Evolutionary conservation across 2,797 vertebrate genomes (phyloP), one percentile per base, ranked within the genome.

Genomic region (Amblyopsis hoosieri): DNA sequence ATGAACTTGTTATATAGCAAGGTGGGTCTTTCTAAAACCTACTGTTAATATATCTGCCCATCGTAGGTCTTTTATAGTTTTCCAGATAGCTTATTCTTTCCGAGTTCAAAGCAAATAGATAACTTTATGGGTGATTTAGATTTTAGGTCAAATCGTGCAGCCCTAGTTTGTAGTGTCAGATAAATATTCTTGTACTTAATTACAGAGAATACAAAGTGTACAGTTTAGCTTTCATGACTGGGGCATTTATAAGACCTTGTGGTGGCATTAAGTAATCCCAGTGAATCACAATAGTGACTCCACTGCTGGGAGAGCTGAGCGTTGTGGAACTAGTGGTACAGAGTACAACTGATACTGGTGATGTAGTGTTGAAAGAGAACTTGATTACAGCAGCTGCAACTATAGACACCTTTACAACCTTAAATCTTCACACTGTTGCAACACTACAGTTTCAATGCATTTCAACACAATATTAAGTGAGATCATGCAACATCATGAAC

Each of bases 191-290:
- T 45, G 65, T 51, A 52, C 50, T 70, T 75, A 58, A 47, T 47
- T 72, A 72, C 58, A 69, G 15, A 50, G 23, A 17, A 54, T 51
- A 49, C 50, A 59, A 66, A 83, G 69, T 57, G 60, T 58, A 51
- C 64, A 68, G 54, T 45, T 10, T 56, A 60, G 72, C 59, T 51
- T 64, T 78, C 58, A 52, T 62, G 69, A 64, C 64, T 45, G 17
- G 47, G 76, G 49, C 57, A 63, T 69, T 72, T 42, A 71, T 49
- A 69, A 55, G 77, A 75, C 80, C 56, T 14, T 80, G 85, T 67
- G 75, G 74, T 86, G 82, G 46, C 75, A 80, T 76, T 79, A 79
- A 83, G 71, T 81, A 83, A 84, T 85, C 81, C 72, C 76, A 80
- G 71, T 80, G 60, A 76, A 75, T 83, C 74, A 61, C 53, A 71